Percentiles rank a stretch among this genome's conserved stretches.
These are phyloP conservation scores for Crotalus helleri DNA, from an alignment of 2,113 vertebrate species.

Conservation along the genomic window DNA sequence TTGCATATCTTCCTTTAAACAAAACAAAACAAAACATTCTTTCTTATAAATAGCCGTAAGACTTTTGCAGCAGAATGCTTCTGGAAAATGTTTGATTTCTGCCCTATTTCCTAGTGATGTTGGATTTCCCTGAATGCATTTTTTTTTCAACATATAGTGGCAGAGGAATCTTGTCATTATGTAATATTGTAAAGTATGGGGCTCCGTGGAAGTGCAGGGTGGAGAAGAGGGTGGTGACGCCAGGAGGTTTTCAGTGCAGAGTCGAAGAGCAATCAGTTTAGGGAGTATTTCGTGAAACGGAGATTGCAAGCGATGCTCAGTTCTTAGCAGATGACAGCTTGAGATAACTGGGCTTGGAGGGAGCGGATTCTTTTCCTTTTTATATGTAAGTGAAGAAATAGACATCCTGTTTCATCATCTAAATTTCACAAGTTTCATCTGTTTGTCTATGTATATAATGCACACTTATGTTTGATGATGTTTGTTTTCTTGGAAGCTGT, in stretches of 20 bases:
- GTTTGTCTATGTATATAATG: neutral
- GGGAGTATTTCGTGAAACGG: constrained; percentile 47
- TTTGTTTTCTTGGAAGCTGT: neutral
- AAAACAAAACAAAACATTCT: neutral
- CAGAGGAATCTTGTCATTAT: constrained; percentile 27
- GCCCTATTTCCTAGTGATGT: constrained; percentile 33
- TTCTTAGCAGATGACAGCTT: constrained; percentile 43
- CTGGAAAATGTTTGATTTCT: constrained; percentile 29
- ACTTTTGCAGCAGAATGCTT: constrained; percentile 36
- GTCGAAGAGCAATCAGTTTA: constrained; percentile 58
- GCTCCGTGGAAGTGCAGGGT: constrained; percentile 32
- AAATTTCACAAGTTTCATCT: constrained; percentile 19
- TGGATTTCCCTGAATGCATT: constrained; percentile 33
- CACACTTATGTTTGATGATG: neutral
- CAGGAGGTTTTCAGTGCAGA: constrained; percentile 53
- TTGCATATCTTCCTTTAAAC: constrained; percentile 20
- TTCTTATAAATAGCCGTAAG: constrained; percentile 30
- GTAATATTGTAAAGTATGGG: constrained; percentile 37
- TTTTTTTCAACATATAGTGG: constrained; percentile 20
- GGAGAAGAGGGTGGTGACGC: constrained; percentile 58
- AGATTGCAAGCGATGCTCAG: constrained; percentile 35
- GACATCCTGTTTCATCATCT: neutral
- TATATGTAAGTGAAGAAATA: constrained; percentile 67
- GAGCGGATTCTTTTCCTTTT: constrained; percentile 43
- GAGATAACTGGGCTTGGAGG: constrained; percentile 43